Base-by-base conservation (phyloP, 2,113 vertebrate species). In the Apodemus sylvaticus region DNA sequence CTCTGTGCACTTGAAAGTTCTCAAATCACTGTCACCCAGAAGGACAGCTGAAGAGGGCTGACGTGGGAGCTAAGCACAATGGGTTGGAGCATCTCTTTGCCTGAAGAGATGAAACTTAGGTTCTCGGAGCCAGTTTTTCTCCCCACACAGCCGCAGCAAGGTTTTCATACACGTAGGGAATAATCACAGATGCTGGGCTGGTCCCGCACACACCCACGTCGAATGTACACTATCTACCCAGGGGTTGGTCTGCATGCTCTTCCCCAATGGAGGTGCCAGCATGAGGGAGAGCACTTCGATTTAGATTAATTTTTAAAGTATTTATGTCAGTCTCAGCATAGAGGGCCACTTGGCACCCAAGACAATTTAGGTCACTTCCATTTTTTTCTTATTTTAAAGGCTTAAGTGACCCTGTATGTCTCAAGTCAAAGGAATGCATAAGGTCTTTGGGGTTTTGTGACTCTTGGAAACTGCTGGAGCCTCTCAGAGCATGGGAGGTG, bases 341-440 rank as follows among this genome's bases (percentile, higher is more conserved):
- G 83, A 74, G 31, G 89, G 24, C 51, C 53, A 89, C 90, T 20
- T 74, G 55, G 53, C 83, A 1, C 64, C 60, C 83, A 92, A 51
- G 17, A 88, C 74, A 93, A 26, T 87, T 77, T 73, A 22, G 64
- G 94, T 94, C 36, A 19, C 73, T 92, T 94, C 51, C 66, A 20
- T 77, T 96, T 96, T 83, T 53, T 45, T 62, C 29, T 94, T 34
- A 64, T n/a, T 95, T 94, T 68, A 94, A 81, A 96, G 92, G 76
- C 24, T 53, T 48, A 90, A 45, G 74, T 86, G 68, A 3, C 79
- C 16, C 85, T n/a, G 58, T 5, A 17, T 73, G 26, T 73, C 77
- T 96, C 53, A 76, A 74, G 53, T 81, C 60, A 92, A 95, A 85
- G 48, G 22, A 24, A 42, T 93, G 34, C 0, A 10, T 70, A 55